Evolutionary conservation across 2,888 invertebrate species (phyloP), one percentile per base, ranked within the genome.

Genomic region (Schizotus pectinicornis): DNA sequence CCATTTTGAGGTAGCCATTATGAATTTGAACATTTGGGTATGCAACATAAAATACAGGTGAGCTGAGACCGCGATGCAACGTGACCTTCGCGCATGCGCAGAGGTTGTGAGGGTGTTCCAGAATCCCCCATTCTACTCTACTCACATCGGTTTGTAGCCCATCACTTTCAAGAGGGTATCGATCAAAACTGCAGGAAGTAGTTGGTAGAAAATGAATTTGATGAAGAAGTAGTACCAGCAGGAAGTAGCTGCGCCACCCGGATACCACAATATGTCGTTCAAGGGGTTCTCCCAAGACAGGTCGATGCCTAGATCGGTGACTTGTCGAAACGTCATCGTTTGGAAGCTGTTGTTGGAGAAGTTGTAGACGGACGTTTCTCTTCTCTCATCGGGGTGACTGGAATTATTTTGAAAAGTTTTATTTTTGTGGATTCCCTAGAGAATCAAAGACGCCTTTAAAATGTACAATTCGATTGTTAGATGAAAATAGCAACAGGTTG

Each of bases 161-260:
- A 83, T 72, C 0, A 91, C 35, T 69, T 85, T 84, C 6, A 91
- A 79, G 0, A 87, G 59, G 0, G 80, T 65, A 71, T 97, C 96
- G 31, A 92, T 81, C 0, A 92, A 65, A 7, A 93, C 72, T 0
- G 94, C 94, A 0, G 95, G 92, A 6, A 94, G 67, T n/a, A 94
- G 76, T 73, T 96, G 96, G 46, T 89, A 81, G 0, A 92, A 69
- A 39, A 92, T 78, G 6, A 89, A 85, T 75, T 86, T 84, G 1
- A 90, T 74, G 65, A 87, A 89, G 79, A 90, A 88, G 7, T 86
- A 50, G 0, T 83, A 77, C 51, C 83, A 83, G 13, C 81, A 86
- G 0, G 78, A 80, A 0, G 88, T 88, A 5, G 88, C 79, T 0
- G 77, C 75, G 0, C 86, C 85, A 0, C 83, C 82, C 0, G 88